phyloP scores from a whole-genome alignment of 2,113 vertebrate genomes.

The Phalacrocorax carbo region DNA sequence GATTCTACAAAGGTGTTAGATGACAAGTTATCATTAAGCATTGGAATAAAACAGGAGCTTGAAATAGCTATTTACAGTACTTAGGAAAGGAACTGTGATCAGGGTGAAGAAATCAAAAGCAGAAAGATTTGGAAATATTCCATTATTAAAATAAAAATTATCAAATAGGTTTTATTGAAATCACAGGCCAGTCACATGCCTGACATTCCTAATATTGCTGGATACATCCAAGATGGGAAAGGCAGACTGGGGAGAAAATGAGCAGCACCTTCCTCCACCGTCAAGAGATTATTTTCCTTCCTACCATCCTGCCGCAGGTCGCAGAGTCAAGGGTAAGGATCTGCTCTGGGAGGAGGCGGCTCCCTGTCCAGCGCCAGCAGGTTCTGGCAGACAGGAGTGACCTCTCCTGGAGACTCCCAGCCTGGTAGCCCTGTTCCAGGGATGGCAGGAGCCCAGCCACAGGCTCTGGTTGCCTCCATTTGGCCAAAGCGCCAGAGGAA shows the following conservation, averaged over 20 bases:
- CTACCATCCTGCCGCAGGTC: fast-evolving
- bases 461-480: background rate
- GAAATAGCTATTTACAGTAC: background rate
- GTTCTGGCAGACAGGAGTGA: constrained; percentile 30
- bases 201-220: background rate
- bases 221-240: background rate
- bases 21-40: background rate
- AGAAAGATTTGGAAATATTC: background rate
- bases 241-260: background rate
- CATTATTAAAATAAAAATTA: background rate
- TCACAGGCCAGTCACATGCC: background rate
- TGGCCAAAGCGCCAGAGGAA: background rate
- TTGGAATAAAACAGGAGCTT: background rate
- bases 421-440: background rate
- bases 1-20: background rate
- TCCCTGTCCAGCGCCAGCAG: fast-evolving
- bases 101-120: background rate
- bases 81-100: background rate
- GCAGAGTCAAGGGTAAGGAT: fast-evolving
- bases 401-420: constrained; percentile 53
- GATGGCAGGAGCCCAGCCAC: background rate
- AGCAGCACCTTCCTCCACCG: background rate
- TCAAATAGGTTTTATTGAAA: background rate
- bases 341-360: background rate
- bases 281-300: background rate